phyloP scores from a whole-genome alignment of 1,140 invertebrate species.

The Hermetia illucens region DNA sequence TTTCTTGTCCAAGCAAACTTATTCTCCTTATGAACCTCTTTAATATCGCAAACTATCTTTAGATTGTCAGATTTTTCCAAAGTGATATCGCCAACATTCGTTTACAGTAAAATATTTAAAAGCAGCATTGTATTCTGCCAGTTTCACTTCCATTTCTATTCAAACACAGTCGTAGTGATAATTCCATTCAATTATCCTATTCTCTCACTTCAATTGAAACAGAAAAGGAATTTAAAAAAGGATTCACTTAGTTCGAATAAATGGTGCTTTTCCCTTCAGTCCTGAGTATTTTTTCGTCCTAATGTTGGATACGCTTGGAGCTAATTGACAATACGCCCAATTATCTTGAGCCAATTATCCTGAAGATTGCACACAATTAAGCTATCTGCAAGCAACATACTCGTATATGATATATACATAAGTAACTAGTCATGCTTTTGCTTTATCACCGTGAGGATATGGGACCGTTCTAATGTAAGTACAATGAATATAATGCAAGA shows the following conservation, averaged over 20 bases:
- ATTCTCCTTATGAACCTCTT: too few relatives aligned
- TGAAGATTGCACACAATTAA: slow-evolving; percentile 3
- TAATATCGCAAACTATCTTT: too few relatives aligned
- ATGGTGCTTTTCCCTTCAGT: neutral
- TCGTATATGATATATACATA: neutral
- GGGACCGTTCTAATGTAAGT: neutral
- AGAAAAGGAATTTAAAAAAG: neutral
- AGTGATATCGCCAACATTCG: too few relatives aligned
- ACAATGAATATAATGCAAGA: neutral
- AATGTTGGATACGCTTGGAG: too few relatives aligned
- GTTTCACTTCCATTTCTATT: neutral
- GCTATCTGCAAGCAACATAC: neutral
- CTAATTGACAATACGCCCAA: slow-evolving; percentile 6
- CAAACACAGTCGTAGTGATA: neutral
- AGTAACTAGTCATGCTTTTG: neutral
- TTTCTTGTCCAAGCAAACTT: too few relatives aligned
- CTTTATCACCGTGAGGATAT: neutral
- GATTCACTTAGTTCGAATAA: neutral
- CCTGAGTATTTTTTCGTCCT: neutral
- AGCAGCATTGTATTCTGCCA: neutral
- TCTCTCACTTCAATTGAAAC: neutral
- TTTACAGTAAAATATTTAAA: neutral
- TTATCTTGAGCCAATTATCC: slow-evolving; percentile 5
- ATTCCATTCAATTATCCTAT: neutral
- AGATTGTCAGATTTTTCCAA: too few relatives aligned